Conservation (phyloP, 2,888 invertebrate species). For the Luperina testacea region DNA sequence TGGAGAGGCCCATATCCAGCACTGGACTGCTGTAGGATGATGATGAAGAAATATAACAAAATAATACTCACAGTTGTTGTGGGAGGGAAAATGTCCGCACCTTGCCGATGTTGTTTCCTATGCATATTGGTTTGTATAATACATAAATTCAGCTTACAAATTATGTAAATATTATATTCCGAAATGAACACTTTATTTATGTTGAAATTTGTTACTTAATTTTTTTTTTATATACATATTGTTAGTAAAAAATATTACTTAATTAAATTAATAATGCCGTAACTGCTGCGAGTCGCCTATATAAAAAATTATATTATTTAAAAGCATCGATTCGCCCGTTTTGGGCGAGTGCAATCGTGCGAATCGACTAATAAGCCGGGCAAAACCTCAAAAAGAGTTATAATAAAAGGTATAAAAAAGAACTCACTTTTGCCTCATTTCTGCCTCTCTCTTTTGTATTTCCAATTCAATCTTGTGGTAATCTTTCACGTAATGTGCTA, state of each 20-base stretch:
- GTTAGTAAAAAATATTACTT: background rate
- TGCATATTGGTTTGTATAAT: background rate
- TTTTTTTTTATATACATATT: background rate
- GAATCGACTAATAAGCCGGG: too few relatives aligned
- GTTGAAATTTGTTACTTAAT: too few relatives aligned
- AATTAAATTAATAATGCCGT: background rate
- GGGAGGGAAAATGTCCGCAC: background rate
- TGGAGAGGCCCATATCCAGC: too few relatives aligned
- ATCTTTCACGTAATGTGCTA: conserved; percentile 42
- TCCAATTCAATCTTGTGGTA: conserved; percentile 38
- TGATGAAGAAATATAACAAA: background rate
- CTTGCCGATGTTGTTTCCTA: background rate
- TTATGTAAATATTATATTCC: too few relatives aligned
- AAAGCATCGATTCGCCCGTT: too few relatives aligned
- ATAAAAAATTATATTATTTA: too few relatives aligned
- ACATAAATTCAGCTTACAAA: background rate
- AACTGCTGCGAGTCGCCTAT: too few relatives aligned
- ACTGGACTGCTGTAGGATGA: too few relatives aligned
- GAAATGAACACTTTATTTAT: too few relatives aligned
- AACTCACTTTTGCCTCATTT: conserved; percentile 20
- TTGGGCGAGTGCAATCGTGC: too few relatives aligned
- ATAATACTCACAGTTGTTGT: conserved; percentile 9
- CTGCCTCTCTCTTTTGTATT: conserved; percentile 28
- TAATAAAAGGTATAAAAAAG: too few relatives aligned
- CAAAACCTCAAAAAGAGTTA: background rate